Base-by-base conservation (phyloP, 2,797 vertebrate species). In the Ctenochaetus hawaiiensis region DNA sequence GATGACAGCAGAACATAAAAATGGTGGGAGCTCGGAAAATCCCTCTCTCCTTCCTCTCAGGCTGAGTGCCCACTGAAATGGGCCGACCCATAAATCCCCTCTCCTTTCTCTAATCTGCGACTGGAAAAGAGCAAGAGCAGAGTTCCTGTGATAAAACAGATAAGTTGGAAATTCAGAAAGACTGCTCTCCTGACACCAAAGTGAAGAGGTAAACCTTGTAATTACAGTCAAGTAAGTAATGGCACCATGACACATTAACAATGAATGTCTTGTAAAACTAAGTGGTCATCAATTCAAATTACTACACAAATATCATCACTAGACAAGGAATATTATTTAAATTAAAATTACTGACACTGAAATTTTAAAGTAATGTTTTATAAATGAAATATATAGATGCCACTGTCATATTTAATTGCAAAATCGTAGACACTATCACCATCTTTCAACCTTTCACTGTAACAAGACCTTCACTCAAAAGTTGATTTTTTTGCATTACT, bases 31-130 rank as follows among this genome's bases (percentile, higher is more conserved):
- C 20, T 34, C 0, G 16, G 48, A 70, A 81, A 73, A 83, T 49
- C 62, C 68, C 34, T 26, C 52, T 34, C 26, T 74, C 34, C 23
- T 49, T 80, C 34, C 64, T 84, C 51, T 63, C 59, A 75, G 74
- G 53, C 77, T 59, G 59, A 80, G 68, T 47, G 82, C 61, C 64
- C 44, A 5, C 41, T 60, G 78, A 75, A 72, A 17, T 77, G 70
- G 58, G 30, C 26, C 18, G 47, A 44, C 60, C 66, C 54, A 41
- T 64, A 74, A 77, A 68, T 67, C 73, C 67, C 23, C 18, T 17
- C n/a, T 39, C 20, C 68, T 47, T 13, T 60, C 60, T 83, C 67
- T 78, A 65, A 78, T 80, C 65, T 82, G 17, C 6, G 3, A 59
- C 67, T 39, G 61, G 52, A 60, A 72, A 57, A 71, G 44, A 62